These are phyloP conservation scores for Rhingia campestris DNA, from an alignment of 2,888 invertebrate genomes.

Conservation along the genomic window DNA sequence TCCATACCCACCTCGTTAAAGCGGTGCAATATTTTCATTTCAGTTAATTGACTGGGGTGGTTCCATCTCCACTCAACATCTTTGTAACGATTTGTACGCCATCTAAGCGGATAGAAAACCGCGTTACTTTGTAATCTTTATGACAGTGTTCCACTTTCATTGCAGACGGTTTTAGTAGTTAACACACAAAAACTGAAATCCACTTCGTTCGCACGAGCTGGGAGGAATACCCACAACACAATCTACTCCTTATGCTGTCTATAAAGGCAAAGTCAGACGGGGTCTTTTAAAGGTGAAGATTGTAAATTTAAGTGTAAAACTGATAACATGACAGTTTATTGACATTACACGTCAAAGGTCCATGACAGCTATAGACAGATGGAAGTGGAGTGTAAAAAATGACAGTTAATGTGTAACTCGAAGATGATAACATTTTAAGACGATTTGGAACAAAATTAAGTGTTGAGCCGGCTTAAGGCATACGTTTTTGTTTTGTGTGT, in stretches of 20 bases:
- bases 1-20: too few species aligned
- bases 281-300: background rate
- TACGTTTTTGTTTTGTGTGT: background rate
- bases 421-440: slow-evolving; percentile 3
- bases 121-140: slow-evolving; percentile 7
- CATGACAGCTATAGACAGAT: slow-evolving; percentile 12
- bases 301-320: slow-evolving; percentile 5
- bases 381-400: background rate
- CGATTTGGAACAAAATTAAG: background rate
- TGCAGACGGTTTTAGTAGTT: slow-evolving; percentile 1
- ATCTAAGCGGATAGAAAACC: background rate
- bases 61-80: background rate
- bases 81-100: background rate
- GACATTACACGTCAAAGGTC: slow-evolving; percentile 17
- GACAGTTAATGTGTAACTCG: slow-evolving; percentile 2
- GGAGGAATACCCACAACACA: too few species aligned
- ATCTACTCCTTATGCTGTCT: too few species aligned
- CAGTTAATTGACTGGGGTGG: too few species aligned
- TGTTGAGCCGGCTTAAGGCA: background rate
- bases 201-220: too few species aligned
- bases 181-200: background rate
- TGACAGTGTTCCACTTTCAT: background rate
- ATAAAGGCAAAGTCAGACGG: too few species aligned
- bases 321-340: slow-evolving; percentile 12
- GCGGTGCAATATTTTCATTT: too few species aligned